Conservation (phyloP, 1,140 invertebrate species). For the Halictus rubicundus region DNA sequence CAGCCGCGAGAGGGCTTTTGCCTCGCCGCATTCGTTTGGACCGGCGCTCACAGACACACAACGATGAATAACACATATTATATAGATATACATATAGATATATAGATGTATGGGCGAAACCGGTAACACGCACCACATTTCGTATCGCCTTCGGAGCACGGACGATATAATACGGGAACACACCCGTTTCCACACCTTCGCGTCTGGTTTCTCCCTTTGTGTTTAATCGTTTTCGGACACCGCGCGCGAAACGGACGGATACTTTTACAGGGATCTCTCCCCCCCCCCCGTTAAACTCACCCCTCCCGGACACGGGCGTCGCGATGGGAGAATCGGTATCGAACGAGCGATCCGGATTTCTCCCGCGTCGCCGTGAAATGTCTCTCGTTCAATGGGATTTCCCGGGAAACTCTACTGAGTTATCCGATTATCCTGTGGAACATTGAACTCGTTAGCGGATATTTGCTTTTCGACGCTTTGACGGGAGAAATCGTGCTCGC, state of each 20-base stretch:
- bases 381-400: too few species aligned
- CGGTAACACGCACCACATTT: slow-evolving; percentile 48
- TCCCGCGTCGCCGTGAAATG: too few species aligned
- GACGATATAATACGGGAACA: not conserved
- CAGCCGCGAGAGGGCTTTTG: slow-evolving; percentile 47
- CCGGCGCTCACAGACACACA: slow-evolving; percentile 32
- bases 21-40: slow-evolving; percentile 26
- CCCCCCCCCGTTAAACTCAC: too few species aligned
- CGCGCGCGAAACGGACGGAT: not conserved
- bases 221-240: not conserved
- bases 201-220: not conserved
- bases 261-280: not conserved
- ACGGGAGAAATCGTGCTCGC: too few species aligned
- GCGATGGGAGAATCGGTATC: too few species aligned
- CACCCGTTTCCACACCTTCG: not conserved
- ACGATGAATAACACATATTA: slow-evolving; percentile 63
- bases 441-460: too few species aligned
- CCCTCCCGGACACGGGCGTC: too few species aligned
- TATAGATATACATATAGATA: too few species aligned
- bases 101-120: not conserved
- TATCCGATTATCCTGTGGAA: too few species aligned
- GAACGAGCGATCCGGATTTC: too few species aligned
- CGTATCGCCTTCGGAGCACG: slow-evolving; percentile 25
- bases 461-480: too few species aligned
- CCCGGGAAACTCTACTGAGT: too few species aligned